Evolutionary conservation across 2,888 invertebrate species (phyloP), one percentile per base, ranked within the genome.

Genomic region (Drosophila putrida): DNA sequence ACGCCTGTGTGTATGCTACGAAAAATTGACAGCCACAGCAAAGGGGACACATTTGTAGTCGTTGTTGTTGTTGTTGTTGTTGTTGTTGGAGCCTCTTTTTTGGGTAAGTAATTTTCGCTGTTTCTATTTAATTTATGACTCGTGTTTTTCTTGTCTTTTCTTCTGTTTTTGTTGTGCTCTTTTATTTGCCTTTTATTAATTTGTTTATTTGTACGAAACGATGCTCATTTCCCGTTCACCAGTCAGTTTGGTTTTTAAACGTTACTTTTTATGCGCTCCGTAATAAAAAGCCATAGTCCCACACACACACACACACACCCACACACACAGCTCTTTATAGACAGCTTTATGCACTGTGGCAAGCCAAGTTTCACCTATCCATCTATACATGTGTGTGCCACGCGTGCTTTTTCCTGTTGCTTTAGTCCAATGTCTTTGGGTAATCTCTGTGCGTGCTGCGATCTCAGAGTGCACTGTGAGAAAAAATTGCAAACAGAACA

Each of bases 91-190:
- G 67, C 65, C 72, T 70, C 57, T 59, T 54, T 59, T 68, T 72
- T 69, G 78, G 75, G 71, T 83, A 88, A 85, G 84, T 85, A 85
- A 85, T 85, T 85, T 88, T 85, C 83, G 88, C 73, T 85, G 84
- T 88, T 85, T 86, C 83, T 78, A 86, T 82, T 82, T 86, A 85
- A 88, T 85, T 86, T 88, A 86, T 86, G 83, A 82, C 75, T 82
- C 71, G 72, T 80, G 84, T 80, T 83, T 75, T 81, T 80, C 67
- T 86, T 83, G 59, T 75, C 61, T 76, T 70, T 75, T 72, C 60
- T 69, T 65, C 46, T 41, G 57, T 47, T 63, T 62, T 53, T 61
- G 57, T 57, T 64, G 57, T 53, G 35, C 58, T 55, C 35, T 73
- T 67, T 69, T 81, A 77, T 85, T 85, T 88, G 83, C 61, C 70